These are phyloP conservation scores for Cetoscarus ocellatus DNA, from an alignment of 2,797 vertebrate species.

Conservation along the genomic window DNA sequence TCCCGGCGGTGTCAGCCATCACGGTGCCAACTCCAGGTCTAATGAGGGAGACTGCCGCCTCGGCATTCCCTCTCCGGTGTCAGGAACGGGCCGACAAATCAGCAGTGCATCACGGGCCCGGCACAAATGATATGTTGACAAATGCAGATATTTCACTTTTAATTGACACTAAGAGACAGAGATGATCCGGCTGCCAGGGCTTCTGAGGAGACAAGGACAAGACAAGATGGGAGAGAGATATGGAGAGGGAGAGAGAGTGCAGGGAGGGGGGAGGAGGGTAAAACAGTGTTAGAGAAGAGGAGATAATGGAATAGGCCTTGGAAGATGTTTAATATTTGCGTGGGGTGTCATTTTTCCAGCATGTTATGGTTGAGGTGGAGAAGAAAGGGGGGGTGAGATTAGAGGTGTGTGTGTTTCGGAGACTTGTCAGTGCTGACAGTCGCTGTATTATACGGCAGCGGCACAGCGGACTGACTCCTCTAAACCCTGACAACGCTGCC, in stretches of 20 bases:
- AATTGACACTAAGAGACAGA: constrained; percentile 98
- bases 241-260: constrained; percentile 31
- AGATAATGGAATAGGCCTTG: constrained; percentile 73
- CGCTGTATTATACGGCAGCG: constrained; percentile 61
- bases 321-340: constrained; percentile 81
- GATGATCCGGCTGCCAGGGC: constrained; percentile 84
- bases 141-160: constrained; percentile 99
- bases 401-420: constrained; percentile 75
- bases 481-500: constrained; percentile 70
- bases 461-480: constrained; percentile 70
- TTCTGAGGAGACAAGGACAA: constrained; percentile 81
- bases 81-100: constrained; percentile 93
- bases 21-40: constrained; percentile 88
- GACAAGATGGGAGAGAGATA: constrained; percentile 65
- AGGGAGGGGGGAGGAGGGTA: constrained; percentile 14
- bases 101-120: constrained; percentile 89
- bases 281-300: constrained; percentile 55
- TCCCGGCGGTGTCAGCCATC: constrained; percentile 86
- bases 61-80: constrained; percentile 89
- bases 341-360: constrained; percentile 73
- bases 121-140: constrained; percentile 97
- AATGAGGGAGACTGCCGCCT: constrained; percentile 95
- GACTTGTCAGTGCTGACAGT: constrained; percentile 77
- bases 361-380: constrained; percentile 53
- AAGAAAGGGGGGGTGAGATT: constrained; percentile 69